These are phyloP conservation scores for Hipposideros armiger DNA, from an alignment of 2,113 vertebrate genomes.

Conservation along the genomic window DNA sequence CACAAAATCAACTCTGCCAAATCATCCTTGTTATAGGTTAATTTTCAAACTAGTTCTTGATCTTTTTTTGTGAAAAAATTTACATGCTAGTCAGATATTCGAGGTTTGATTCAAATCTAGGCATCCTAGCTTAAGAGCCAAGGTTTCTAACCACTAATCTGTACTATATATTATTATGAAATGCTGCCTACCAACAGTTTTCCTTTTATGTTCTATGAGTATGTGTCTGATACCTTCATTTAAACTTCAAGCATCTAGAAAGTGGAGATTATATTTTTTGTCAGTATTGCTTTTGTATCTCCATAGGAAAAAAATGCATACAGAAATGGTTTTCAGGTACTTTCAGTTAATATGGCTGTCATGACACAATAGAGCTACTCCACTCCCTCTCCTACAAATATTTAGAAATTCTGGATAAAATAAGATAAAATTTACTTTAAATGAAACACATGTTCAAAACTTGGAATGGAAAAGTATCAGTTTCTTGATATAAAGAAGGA, in stretches of 20 bases:
- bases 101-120: not conserved
- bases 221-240: not conserved
- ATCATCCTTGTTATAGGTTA: not conserved
- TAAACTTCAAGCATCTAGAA: not conserved
- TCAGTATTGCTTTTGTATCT: not conserved
- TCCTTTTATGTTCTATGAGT: not conserved
- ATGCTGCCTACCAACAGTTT: not conserved
- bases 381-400: not conserved
- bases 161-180: not conserved
- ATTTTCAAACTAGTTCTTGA: not conserved
- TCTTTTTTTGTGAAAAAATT: not conserved
- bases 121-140: not conserved
- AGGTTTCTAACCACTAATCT: not conserved
- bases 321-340: not conserved
- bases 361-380: not conserved
- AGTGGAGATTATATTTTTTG: not conserved
- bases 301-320: not conserved
- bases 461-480: not conserved
- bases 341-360: not conserved
- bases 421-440: constrained; percentile 33
- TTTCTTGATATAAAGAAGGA: not conserved
- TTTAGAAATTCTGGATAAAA: not conserved
- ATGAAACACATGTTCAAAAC: not conserved
- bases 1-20: not conserved
- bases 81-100: not conserved